Base-by-base conservation (phyloP, 2,113 vertebrate species). In the Pteronura brasiliensis region DNA sequence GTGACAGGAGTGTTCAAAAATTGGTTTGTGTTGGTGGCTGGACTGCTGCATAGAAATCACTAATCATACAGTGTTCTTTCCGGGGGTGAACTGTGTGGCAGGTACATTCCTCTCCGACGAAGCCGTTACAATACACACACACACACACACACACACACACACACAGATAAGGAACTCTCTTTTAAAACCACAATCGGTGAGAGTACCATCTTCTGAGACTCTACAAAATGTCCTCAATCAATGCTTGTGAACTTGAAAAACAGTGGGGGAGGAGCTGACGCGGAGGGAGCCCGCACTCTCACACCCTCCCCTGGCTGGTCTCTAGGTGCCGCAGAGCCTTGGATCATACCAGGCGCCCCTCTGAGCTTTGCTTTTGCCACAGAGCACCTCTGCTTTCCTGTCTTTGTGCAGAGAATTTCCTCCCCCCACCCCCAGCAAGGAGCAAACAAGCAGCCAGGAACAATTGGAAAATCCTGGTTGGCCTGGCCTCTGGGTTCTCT, bases 371-470 rank as follows among this genome's bases (percentile, higher is more conserved):
- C 69, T 88, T 79, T 86, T 87, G 93, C 47, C 80, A 31, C 10
- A 31, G 80, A 95, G 80, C 74, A 63, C 81, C 55, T 59, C 91
- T 90, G 82, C 82, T 83, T 98, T 98, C 96, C 97, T 85, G 96
- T 72, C 80, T 98, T 95, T 97, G 96, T 93, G 92, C 72, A 74
- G 84, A 86, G 92, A 93, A 92, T 92, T 97, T 96, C 96, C 96
- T 96, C 69, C 77, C 49, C 69, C 72, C 44, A 42, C 42, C 49
- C 49, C 49, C 74, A 87, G 79, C 23, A 3, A 31, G 69, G 47
- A 96, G 13, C 95, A 89, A 71, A 95, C 61, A 83, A 0, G 6
- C 5, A 4, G 52, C 79, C 13, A 3, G 69, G 44, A 97, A 96
- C 88, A 95, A 77, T 52, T 77, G 80, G 76, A 96, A 98, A 95